Evolutionary conservation across 2,888 invertebrate species (phyloP), one percentile per base, ranked within the genome.

Genomic region (Lepidonotus clava): DNA sequence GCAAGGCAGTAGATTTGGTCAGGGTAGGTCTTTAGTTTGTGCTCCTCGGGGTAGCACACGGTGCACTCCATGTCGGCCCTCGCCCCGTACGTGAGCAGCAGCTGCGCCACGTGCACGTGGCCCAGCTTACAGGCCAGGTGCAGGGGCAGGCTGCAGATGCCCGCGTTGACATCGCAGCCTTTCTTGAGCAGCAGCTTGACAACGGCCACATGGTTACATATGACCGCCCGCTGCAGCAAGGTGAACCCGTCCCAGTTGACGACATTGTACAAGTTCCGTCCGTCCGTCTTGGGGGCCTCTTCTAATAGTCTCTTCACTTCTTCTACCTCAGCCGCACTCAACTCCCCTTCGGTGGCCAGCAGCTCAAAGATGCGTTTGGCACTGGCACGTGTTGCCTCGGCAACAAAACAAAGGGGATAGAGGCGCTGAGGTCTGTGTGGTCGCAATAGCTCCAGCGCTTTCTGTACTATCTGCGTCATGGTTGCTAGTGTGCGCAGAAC

Each of bases 21-120:
- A 38, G 90, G 88, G 67, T 89, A 90, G 11, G 89, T 90, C 41
- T 91, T 87, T 5, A 92, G 90, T 32, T 90, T 96, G 92, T 97
- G 97, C 14, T 96, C 95, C 8, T 96, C 96, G 0, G 97, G 97
- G 95, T 96, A 97, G 92, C 97, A 97, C 96, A 97, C 96, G 28
- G 97, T 95, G 0, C 96, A 96, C 92, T 96, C 96, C 0, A 96
- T 96, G 93, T 96, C 96, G 32, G 96, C 95, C 89, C 96, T 95
- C 5, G 96, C 96, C 32, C 96, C 96, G 93, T 96, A 96, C 90
- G 96, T 96, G 83, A 96, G 92, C 53, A 97, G 93, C 46, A 96
- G 91, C 92, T 96, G 96, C 11, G 96, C 96, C 91, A 96, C 96
- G 89, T 96, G 96, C 91, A 96, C 96, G 91, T 96, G 90, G 94